A percentile compares a stretch with the other conserved stretches of the same genome.
Evolutionary conservation across 23 tunicate genomes (phyloP).

Genomic region (Trididemnum nubilum): DNA sequence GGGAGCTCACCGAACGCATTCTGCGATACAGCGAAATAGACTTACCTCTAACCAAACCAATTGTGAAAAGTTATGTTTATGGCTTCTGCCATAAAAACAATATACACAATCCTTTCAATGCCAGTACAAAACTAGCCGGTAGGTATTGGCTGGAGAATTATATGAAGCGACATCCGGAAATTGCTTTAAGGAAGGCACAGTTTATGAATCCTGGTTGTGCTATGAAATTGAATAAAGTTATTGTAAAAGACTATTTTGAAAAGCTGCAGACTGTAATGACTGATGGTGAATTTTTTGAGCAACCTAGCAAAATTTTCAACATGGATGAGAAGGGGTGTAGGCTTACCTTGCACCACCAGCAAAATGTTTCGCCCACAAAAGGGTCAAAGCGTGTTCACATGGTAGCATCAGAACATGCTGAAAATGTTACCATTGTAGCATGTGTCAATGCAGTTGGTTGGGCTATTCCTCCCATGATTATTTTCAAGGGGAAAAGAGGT

Average conservation of each 20-base stretch:
- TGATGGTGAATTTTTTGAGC: constrained; percentile 7
- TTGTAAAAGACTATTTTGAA: constrained; percentile 28
- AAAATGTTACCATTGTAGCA: constrained; percentile 35
- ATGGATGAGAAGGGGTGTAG: constrained; percentile 41
- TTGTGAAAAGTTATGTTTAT: constrained; percentile 37
- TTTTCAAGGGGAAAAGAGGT: constrained; percentile 27
- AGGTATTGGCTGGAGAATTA: constrained; percentile 4
- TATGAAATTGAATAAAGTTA: constrained; percentile 12
- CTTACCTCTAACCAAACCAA: constrained; percentile 9
- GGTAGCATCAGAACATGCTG: constrained; percentile 5
- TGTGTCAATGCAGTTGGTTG: constrained; percentile 33
- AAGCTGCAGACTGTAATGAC: constrained; percentile 21
- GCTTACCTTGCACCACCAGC: constrained; percentile 31
- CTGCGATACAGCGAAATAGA: constrained; percentile 24
- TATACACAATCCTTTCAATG: constrained; percentile 20
- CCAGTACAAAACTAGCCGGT: constrained; percentile 9
- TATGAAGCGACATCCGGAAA: constrained; percentile 24
- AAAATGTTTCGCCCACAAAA: constrained; percentile 6
- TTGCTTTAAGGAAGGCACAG: constrained; percentile 25
- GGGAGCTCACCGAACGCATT: constrained; percentile 3
- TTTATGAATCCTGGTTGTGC: constrained; percentile 36
- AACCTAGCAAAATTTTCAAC: constrained; percentile 14
- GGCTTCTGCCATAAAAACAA: constrained; percentile 17
- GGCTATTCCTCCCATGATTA: constrained; percentile 34
- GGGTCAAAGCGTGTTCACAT: constrained; percentile 18